These are phyloP conservation scores for Cosmopolites sordidus DNA, from an alignment of 2,888 invertebrate species.

Conservation along the genomic window DNA sequence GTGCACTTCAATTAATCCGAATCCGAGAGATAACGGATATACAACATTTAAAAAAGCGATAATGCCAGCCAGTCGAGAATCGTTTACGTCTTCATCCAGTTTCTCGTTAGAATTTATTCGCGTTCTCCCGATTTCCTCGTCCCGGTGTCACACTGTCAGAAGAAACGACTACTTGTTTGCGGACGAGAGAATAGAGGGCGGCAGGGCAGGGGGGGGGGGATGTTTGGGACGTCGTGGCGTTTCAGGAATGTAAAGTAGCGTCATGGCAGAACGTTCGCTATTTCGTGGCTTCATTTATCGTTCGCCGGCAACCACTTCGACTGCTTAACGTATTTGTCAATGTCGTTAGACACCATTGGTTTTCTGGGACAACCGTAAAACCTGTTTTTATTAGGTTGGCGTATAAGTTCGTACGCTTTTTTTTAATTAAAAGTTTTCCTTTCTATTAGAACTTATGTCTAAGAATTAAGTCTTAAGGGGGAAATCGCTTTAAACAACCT, in stretches of 20 bases:
- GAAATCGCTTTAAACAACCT: too few relatives aligned
- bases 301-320: background rate
- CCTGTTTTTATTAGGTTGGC: too few relatives aligned
- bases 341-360: background rate
- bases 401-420: too few relatives aligned
- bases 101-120: background rate
- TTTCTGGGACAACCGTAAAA: too few relatives aligned
- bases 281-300: conserved; percentile 3
- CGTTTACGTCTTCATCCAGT: background rate
- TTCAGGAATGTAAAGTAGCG: conserved; percentile 5
- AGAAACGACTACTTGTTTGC: conserved; percentile 1
- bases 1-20: too few relatives aligned
- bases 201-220: background rate
- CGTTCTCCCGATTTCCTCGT: background rate
- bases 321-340: background rate
- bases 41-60: too few relatives aligned
- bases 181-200: background rate
- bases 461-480: too few relatives aligned
- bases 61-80: too few relatives aligned
- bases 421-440: too few relatives aligned
- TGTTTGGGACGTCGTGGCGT: background rate
- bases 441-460: too few relatives aligned
- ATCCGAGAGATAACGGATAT: too few relatives aligned
- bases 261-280: background rate
- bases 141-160: background rate